Conservation (phyloP, 2,888 invertebrate species). For the Blastobasis adustella region DNA sequence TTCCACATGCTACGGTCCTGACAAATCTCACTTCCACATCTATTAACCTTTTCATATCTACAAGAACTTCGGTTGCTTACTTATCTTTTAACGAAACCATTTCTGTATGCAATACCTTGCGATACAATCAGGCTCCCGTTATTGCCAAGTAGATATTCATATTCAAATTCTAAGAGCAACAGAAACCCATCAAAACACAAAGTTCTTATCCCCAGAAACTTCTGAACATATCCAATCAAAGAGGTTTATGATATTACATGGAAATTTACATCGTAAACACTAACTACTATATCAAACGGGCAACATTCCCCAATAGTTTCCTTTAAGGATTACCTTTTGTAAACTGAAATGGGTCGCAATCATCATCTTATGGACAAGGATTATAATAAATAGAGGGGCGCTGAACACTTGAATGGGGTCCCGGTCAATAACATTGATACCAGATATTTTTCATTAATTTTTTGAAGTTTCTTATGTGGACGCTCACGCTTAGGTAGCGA, state of each 20-base stretch:
- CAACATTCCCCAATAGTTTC: conserved; percentile 65
- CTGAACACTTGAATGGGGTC: neutral
- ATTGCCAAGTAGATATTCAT: too few species aligned
- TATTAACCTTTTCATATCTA: too few species aligned
- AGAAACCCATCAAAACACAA: conserved; percentile 1
- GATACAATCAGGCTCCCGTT: too few species aligned
- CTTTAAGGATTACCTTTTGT: conserved; percentile 73
- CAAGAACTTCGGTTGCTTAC: too few species aligned
- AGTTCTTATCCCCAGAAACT: conserved; percentile 43
- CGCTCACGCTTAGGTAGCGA: too few species aligned
- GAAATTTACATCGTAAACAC: conserved; percentile 73
- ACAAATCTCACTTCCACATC: neutral
- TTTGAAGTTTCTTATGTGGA: too few species aligned
- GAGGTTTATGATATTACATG: conserved; percentile 70
- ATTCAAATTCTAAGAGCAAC: conserved; percentile 1
- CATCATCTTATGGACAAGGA: conserved; percentile 67
- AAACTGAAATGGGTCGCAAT: conserved; percentile 72
- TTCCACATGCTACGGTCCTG: neutral
- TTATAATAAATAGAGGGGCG: conserved; percentile 30
- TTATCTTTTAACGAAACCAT: too few species aligned
- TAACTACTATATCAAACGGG: conserved; percentile 50
- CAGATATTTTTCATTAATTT: too few species aligned
- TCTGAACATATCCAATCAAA: conserved; percentile 58
- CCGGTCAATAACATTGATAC: too few species aligned
- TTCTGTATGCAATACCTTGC: too few species aligned